A percentile compares a stretch with the other conserved stretches of the same genome.
These are phyloP conservation scores for Perca flavescens DNA, from an alignment of 2,113 vertebrate species.

Conservation along the genomic window DNA sequence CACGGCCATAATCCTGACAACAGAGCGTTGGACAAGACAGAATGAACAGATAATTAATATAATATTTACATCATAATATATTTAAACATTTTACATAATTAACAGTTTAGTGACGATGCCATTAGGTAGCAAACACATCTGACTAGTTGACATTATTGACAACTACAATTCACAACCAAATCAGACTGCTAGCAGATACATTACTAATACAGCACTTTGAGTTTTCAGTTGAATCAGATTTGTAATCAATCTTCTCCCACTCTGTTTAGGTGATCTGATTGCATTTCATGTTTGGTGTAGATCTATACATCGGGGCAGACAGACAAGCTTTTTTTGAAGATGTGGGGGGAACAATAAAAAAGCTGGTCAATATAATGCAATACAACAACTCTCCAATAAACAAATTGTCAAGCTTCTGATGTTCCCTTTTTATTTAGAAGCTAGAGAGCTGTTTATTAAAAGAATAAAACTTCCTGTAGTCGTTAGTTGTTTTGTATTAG, in stretches of 20 bases:
- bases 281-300: background rate
- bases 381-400: background rate
- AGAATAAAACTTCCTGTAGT: background rate
- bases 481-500: background rate
- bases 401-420: background rate
- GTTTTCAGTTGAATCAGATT: constrained; percentile 1
- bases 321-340: background rate
- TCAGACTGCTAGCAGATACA: background rate
- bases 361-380: background rate
- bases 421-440: background rate
- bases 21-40: background rate
- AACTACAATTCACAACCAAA: background rate
- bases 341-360: constrained; percentile 17
- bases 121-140: background rate
- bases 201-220: background rate
- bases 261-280: background rate
- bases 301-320: background rate
- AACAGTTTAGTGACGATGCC: background rate
- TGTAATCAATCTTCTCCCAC: background rate
- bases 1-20: constrained; percentile 90
- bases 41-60: background rate
- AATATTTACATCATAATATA: background rate
- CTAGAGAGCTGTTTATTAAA: background rate
- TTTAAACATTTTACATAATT: background rate
- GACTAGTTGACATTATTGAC: background rate